A percentile compares a stretch with the other conserved stretches of the same genome.
These are phyloP conservation scores for Drosophila nannoptera DNA, from an alignment of 1,140 invertebrate species.

Conservation along the genomic window DNA sequence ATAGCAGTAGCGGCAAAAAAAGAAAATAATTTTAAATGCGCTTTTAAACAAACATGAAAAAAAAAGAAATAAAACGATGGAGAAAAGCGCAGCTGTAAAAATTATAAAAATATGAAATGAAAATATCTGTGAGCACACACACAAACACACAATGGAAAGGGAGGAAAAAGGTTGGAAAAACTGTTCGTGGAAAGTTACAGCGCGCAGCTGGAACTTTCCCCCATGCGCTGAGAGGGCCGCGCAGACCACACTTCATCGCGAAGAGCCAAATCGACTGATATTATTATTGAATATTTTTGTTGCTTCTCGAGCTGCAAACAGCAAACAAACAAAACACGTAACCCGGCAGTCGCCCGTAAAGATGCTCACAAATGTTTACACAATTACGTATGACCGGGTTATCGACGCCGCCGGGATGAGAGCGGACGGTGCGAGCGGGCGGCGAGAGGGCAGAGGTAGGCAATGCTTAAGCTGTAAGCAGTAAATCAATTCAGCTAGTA, in stretches of 20 bases:
- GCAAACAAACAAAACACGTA: slow-evolving; percentile 33
- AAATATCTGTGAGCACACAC: neutral
- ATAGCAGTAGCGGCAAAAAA: slow-evolving; percentile 39
- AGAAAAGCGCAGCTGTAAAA: neutral
- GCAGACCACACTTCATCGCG: neutral
- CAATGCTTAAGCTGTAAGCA: neutral
- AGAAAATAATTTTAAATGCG: slow-evolving; percentile 30
- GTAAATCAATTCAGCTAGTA: slow-evolving; percentile 14
- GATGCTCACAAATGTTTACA: slow-evolving; percentile 35
- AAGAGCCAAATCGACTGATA: slow-evolving; percentile 8
- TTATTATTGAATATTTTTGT: slow-evolving; percentile 39
- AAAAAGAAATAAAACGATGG: slow-evolving; percentile 2
- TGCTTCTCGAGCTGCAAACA: slow-evolving; percentile 1
- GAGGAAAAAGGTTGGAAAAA: slow-evolving; percentile 7
- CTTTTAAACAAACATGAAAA: slow-evolving; percentile 35
- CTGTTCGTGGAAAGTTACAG: slow-evolving; percentile 13
- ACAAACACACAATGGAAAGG: slow-evolving; percentile 4
- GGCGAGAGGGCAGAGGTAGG: too few relatives aligned
- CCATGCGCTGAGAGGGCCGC: neutral
- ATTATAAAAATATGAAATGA: slow-evolving; percentile 6
- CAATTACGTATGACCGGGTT: slow-evolving; percentile 21
- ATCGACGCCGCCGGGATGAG: too few relatives aligned
- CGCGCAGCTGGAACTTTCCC: slow-evolving; percentile 3
- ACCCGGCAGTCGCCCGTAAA: slow-evolving; percentile 34
- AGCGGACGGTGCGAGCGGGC: neutral